Base-by-base conservation (phyloP, 1,140 invertebrate species). In the Saccostrea echinata region DNA sequence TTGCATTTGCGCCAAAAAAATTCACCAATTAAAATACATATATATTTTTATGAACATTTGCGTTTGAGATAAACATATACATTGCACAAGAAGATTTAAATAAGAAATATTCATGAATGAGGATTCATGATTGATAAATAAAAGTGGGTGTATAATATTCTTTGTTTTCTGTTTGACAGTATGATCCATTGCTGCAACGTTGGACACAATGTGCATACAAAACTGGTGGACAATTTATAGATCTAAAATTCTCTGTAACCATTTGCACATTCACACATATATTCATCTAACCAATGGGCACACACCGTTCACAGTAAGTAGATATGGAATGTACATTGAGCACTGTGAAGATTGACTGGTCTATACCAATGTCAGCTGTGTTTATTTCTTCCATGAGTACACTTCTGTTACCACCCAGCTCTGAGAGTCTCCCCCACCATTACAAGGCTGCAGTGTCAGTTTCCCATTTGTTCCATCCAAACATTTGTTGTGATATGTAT, bases 401-500 rank as follows among this genome's bases (percentile, higher is more conserved):
- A 43, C 71, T 83, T 89, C 88, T 30, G 85, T 87, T 43, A 89
- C 71, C 9, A 53, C 57, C 86, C 86, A 89, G 68, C 55, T 89
- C 80, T 80, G 86, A 68, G 51, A 84, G 33, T 18, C 24, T 11
- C 53, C 83, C 92, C 91, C 27, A 92, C 91, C 27, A 92, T 87
- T 27, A 89, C 89, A 91, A 33, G 61, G 93, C 92, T 51, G 89
- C 87, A 43, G 85, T 12, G 33, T 89, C 84, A 94, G 88, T 68
- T 91, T 92, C 27, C 91, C 91, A 68, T 92, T 91, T 3, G 64
- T 57, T 0, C 89, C 88, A 68, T 92, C 92, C 12, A 92, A 89
- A 90, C 94, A 94, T 64, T 92, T 93, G 55, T 92, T 85, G 27
- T 90, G 89, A 21, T 86, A 24, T 12, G 83, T 91, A 86, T 94